These are phyloP conservation scores for Caenorhabditis parvicauda DNA, from an alignment of 2,888 invertebrate species.

Conservation along the genomic window DNA sequence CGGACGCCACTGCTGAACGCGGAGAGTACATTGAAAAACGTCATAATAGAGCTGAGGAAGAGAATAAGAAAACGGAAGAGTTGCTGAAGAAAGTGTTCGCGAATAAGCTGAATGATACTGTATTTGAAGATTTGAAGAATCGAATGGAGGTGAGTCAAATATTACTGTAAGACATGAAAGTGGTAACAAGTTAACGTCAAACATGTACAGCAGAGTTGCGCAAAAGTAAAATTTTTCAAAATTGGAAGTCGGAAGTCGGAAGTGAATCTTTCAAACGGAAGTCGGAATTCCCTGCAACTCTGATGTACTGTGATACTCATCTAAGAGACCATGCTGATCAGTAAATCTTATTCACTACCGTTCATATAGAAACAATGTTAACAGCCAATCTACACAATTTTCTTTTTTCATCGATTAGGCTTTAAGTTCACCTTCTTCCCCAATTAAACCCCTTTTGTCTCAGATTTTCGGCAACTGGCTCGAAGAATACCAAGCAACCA, in stretches of 20 bases:
- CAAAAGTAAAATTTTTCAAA: too few species aligned
- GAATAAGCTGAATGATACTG: constrained; percentile 59
- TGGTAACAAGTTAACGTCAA: background rate
- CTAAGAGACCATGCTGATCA: too few species aligned
- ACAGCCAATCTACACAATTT: too few species aligned
- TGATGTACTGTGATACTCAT: too few species aligned
- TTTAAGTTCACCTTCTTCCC: too few species aligned
- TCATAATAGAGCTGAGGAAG: constrained; percentile 39
- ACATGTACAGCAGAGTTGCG: background rate
- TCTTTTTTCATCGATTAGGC: background rate
- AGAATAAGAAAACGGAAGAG: constrained; percentile 45
- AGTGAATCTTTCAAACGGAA: too few species aligned
- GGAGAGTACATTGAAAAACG: constrained; percentile 57
- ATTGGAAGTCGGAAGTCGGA: too few species aligned
- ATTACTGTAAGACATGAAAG: too few species aligned
- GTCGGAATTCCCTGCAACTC: too few species aligned
- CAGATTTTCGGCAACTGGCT: constrained; percentile 39
- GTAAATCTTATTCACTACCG: too few species aligned
- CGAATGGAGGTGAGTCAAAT: constrained; percentile 33
- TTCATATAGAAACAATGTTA: too few species aligned
- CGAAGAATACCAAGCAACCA: constrained; percentile 40
- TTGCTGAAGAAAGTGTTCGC: constrained; percentile 49
- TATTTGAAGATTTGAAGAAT: constrained; percentile 45
- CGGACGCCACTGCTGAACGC: constrained; percentile 59
- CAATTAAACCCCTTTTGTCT: constrained; percentile 6